Percentiles rank a stretch among this genome's conserved stretches.
Evolutionary conservation across 2,888 invertebrate species (phyloP).

Genomic region (Drosophila phalerata): DNA sequence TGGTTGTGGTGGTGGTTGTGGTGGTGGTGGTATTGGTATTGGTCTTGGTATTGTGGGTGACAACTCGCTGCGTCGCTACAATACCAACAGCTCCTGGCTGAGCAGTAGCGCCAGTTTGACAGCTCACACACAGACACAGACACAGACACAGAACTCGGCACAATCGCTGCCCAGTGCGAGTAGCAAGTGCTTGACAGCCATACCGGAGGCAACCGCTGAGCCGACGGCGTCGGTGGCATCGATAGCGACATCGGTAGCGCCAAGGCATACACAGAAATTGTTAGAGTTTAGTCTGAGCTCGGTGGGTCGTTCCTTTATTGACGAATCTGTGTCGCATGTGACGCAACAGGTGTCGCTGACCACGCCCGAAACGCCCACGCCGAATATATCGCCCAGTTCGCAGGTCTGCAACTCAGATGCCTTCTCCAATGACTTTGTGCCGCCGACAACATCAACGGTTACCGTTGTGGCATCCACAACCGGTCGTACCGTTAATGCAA

Average conservation of each 20-base stretch:
- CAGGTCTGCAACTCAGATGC: constrained; percentile 86
- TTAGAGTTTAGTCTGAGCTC: constrained; percentile 85
- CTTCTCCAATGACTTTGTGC: constrained; percentile 88
- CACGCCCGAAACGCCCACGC: constrained; percentile 89
- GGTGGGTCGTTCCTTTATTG: constrained; percentile 85
- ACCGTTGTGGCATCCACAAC: constrained; percentile 5
- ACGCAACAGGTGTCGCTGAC: constrained; percentile 79
- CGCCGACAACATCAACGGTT: constrained; percentile 33
- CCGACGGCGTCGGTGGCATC: constrained; percentile 23
- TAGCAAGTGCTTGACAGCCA: constrained; percentile 84
- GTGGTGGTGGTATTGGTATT: neutral
- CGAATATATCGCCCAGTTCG: constrained; percentile 87
- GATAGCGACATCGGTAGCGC: constrained; percentile 26
- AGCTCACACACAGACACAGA: constrained; percentile 61
- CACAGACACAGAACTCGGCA: constrained; percentile 35
- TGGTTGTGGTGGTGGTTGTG: constrained; percentile 16
- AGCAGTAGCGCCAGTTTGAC: constrained; percentile 83
- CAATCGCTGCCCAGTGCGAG: constrained; percentile 72
- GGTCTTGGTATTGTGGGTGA: constrained; percentile 55
- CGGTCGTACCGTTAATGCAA: constrained; percentile 5
- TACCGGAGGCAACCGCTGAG: constrained; percentile 82
- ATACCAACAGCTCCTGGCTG: constrained; percentile 77
- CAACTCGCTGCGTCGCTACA: constrained; percentile 57
- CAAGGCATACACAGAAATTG: constrained; percentile 64
- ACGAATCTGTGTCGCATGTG: constrained; percentile 78